Percentiles rank a stretch among this genome's conserved stretches.
These are phyloP conservation scores for Coluber constrictor DNA, from an alignment of 2,797 vertebrate species.

Conservation along the genomic window DNA sequence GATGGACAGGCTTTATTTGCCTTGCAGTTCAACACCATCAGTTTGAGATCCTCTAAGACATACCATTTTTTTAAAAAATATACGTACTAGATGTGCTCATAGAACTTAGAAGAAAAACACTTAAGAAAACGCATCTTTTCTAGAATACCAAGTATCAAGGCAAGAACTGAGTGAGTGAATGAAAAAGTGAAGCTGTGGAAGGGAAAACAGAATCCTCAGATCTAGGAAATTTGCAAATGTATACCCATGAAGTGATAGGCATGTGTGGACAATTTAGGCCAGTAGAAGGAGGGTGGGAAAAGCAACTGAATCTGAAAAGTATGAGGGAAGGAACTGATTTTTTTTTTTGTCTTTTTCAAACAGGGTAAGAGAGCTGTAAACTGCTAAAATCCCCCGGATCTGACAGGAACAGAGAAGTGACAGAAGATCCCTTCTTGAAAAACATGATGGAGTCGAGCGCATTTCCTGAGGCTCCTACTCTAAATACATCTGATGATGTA, in stretches of 20 bases:
- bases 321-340: background rate
- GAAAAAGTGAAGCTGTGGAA: background rate
- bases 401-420: background rate
- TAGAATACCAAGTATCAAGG: background rate
- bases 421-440: background rate
- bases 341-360: background rate
- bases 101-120: background rate
- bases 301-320: background rate
- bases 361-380: background rate
- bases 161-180: background rate
- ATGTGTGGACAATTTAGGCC: background rate
- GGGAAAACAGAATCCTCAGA: background rate
- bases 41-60: conserved; percentile 1
- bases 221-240: background rate
- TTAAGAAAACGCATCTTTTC: background rate
- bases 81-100: background rate
- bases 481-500: background rate
- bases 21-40: conserved; percentile 13
- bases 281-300: background rate
- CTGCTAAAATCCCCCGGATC: background rate
- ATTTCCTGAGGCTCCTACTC: background rate
- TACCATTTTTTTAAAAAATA: background rate
- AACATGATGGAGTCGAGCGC: background rate
- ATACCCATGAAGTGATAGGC: background rate
- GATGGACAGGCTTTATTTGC: conserved; percentile 1